These are phyloP conservation scores for Anoplius nigerrimus DNA, from an alignment of 2,888 invertebrate species.

Conservation along the genomic window DNA sequence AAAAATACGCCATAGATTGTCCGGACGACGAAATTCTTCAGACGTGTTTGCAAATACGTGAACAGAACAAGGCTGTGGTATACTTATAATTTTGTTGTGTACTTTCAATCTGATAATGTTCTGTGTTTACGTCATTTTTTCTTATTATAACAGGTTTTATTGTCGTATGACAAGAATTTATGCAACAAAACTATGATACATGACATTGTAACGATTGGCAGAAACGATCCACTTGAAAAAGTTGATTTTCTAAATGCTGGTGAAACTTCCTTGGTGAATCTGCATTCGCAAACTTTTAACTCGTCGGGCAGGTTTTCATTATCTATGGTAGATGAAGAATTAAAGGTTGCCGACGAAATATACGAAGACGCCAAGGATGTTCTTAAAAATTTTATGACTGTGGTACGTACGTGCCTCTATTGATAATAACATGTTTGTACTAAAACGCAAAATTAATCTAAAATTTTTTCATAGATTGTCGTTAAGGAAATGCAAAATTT, in stretches of 20 bases:
- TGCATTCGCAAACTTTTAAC: too few species aligned
- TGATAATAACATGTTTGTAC: neutral
- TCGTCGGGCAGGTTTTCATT: neutral
- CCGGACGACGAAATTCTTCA: conserved; percentile 76
- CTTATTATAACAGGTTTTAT: conserved; percentile 58
- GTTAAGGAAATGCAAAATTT: conserved; percentile 64
- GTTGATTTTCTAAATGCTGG: conserved; percentile 51
- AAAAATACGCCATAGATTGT: conserved; percentile 61
- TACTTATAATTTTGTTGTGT: conserved; percentile 25
- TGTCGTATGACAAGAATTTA: conserved; percentile 73
- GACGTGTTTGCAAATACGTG: conserved; percentile 73
- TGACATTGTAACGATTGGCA: conserved; percentile 63
- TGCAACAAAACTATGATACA: conserved; percentile 72
- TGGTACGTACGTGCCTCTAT: conserved; percentile 43
- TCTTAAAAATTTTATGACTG: conserved; percentile 58
- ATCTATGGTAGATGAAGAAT: conserved; percentile 50
- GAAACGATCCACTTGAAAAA: conserved; percentile 65
- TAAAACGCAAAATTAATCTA: neutral
- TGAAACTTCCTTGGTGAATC: too few species aligned
- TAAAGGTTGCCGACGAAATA: conserved; percentile 56
- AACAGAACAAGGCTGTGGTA: conserved; percentile 64
- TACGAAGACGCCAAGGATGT: conserved; percentile 58
- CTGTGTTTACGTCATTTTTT: conserved; percentile 3
- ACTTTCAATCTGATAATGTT: conserved; percentile 4
- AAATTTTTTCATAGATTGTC: conserved; percentile 57